A percentile compares a stretch with the other conserved stretches of the same genome.
Conservation (phyloP, 1,140 invertebrate genomes). For the Cyclina sinensis region DNA sequence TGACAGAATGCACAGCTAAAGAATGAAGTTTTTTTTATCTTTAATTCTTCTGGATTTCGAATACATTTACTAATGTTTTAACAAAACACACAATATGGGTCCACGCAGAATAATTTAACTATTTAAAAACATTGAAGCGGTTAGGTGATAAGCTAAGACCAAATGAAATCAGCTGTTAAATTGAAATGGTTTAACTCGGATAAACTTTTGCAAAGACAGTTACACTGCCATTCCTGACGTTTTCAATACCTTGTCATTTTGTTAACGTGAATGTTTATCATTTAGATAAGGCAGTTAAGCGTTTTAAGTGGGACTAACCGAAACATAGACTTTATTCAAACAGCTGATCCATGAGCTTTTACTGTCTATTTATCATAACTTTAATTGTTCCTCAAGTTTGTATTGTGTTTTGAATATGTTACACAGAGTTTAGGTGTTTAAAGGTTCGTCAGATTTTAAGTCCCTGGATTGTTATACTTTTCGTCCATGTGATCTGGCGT, state of each 20-base stretch:
- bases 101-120: neutral
- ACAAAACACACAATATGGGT: neutral
- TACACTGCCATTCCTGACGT: neutral
- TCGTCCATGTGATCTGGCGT: too few relatives aligned
- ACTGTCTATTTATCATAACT: neutral
- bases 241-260: neutral
- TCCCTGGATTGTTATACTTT: too few relatives aligned
- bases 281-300: neutral
- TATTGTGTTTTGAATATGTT: neutral
- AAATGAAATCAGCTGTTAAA: conserved; percentile 1
- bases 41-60: too few relatives aligned
- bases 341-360: neutral
- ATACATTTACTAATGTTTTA: neutral
- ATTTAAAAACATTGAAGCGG: neutral
- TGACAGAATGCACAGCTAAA: too few relatives aligned
- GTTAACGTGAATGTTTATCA: neutral
- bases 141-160: neutral
- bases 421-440: neutral
- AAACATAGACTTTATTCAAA: neutral
- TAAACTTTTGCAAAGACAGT: neutral
- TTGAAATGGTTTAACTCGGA: neutral
- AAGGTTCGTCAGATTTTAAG: too few relatives aligned
- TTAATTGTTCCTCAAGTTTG: neutral
- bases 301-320: neutral
- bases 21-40: too few relatives aligned